phyloP scores from a whole-genome alignment of 2,113 vertebrate genomes.

The Isichthys henryi region DNA sequence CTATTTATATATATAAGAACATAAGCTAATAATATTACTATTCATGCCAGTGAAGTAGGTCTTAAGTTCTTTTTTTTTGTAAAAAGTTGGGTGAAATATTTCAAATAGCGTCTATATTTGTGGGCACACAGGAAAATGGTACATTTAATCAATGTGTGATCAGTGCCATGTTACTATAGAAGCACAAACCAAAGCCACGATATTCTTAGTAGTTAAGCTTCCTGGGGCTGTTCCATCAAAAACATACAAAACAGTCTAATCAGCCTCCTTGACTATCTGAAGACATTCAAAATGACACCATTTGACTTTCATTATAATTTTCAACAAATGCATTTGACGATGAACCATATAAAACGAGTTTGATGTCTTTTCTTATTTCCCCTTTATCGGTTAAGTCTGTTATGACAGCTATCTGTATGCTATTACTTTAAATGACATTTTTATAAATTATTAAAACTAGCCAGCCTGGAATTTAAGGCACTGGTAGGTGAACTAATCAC shows the following conservation, averaged over 20 bases:
- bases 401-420: neutral
- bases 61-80: neutral
- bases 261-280: neutral
- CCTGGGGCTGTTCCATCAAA: neutral
- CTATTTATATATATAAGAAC: neutral
- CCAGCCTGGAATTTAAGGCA: neutral
- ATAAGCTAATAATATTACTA: neutral
- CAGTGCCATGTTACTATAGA: neutral
- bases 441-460: neutral
- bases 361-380: neutral
- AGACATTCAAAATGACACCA: neutral
- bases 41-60: conserved; percentile 7
- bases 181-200: neutral
- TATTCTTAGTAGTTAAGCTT: neutral
- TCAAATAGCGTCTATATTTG: neutral
- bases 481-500: neutral
- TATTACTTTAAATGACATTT: neutral
- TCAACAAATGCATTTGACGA: neutral
- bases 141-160: conserved; percentile 2
- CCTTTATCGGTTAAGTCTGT: neutral
- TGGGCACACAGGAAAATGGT: too few species aligned
- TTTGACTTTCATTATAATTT: conserved; percentile 1
- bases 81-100: neutral
- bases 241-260: neutral
- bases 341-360: neutral